Conservation (phyloP, 1,140 invertebrate genomes). For the Centruroides sculpturatus region DNA sequence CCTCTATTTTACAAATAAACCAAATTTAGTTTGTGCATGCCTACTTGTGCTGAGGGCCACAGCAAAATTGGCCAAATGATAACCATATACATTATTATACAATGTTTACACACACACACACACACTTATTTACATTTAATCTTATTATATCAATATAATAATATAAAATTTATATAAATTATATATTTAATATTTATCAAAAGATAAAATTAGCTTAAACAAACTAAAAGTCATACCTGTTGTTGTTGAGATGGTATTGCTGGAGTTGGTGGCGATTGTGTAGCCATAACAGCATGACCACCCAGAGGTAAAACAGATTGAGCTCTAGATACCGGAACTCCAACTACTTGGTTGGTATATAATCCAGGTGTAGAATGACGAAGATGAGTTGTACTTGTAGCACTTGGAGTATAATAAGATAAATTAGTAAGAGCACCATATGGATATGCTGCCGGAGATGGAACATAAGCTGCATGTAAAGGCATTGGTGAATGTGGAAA, state of each 20-base stretch:
- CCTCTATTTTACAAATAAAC: no score
- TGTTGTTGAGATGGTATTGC: constrained; percentile 11
- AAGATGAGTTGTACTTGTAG: constrained; percentile 10
- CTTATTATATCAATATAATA: no score
- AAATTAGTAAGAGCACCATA: constrained; percentile 9
- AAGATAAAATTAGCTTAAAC: not conserved
- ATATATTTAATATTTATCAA: not conserved
- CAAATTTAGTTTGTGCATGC: no score
- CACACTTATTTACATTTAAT: no score
- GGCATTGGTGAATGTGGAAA: constrained; percentile 15
- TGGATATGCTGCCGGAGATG: constrained; percentile 9
- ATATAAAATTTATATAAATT: no score
- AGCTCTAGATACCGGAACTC: constrained; percentile 7
- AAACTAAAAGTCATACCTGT: constrained; percentile 9
- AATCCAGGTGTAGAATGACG: constrained; percentile 8
- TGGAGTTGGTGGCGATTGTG: constrained; percentile 4
- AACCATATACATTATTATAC: no score
- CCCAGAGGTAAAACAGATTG: constrained; percentile 11
- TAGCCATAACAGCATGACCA: constrained; percentile 8
- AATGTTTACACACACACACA: no score
- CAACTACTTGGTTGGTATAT: constrained; percentile 24
- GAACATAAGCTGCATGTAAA: constrained; percentile 14
- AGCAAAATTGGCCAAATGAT: no score
- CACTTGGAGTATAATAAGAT: constrained; percentile 10
- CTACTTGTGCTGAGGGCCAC: no score